Percentiles rank a stretch among this genome's conserved stretches.
phyloP scores from a whole-genome alignment of 92 coral and sea anemone genomes.

The Actinostola sp. region DNA sequence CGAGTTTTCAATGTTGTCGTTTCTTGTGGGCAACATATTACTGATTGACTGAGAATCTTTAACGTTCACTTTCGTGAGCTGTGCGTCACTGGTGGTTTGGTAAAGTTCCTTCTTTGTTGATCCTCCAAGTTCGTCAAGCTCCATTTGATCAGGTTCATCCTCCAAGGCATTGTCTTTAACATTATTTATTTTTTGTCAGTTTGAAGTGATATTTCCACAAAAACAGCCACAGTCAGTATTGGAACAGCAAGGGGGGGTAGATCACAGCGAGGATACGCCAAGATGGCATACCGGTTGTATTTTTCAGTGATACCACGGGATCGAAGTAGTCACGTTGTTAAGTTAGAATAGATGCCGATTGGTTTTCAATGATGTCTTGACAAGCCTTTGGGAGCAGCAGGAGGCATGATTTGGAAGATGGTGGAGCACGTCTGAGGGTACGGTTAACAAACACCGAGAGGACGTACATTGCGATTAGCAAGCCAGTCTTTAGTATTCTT shows the following conservation, averaged over 20 bases:
- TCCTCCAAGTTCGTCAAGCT: background rate
- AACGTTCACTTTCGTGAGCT: no score
- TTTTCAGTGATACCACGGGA: slow-evolving; percentile 46
- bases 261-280: no score
- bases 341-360: slow-evolving; percentile 47
- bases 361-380: slow-evolving; percentile 15
- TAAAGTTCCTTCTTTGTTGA: background rate
- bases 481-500: slow-evolving; percentile 40
- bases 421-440: slow-evolving; percentile 65
- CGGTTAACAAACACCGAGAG: slow-evolving; percentile 50
- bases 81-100: background rate
- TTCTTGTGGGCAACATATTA: no score
- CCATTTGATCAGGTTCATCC: no score
- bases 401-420: slow-evolving; percentile 50
- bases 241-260: no score
- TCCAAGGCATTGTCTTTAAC: no score
- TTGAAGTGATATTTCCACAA: slow-evolving; percentile 20
- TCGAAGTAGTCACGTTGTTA: slow-evolving; percentile 66
- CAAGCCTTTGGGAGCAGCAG: no score
- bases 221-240: no score
- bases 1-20: background rate
- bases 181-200: no score
- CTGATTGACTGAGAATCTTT: no score
- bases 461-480: no score
- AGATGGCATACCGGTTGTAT: no score